phyloP scores from a whole-genome alignment of 1,140 invertebrate genomes.

The Berghia stephanieae region DNA sequence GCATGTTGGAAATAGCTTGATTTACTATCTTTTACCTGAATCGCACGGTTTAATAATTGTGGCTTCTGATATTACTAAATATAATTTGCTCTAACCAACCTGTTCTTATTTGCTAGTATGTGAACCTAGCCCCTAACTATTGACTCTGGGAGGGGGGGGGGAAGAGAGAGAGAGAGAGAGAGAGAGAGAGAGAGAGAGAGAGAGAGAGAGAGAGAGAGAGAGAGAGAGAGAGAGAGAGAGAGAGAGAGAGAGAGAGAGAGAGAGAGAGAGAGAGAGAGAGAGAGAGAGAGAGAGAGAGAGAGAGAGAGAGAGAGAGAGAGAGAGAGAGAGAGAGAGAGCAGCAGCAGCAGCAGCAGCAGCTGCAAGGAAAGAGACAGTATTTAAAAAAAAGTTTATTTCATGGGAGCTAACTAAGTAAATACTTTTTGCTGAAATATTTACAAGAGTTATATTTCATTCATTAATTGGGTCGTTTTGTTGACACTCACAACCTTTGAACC shows the following conservation, averaged over 20 bases:
- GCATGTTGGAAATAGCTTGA: neutral
- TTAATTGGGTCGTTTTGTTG: too few species aligned
- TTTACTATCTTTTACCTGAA: neutral
- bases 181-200: neutral
- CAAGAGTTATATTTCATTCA: too few species aligned
- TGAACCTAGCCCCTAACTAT: neutral
- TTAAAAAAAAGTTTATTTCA: neutral
- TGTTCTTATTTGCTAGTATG: neutral
- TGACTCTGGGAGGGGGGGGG: neutral
- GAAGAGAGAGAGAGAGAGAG: neutral
- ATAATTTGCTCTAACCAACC: neutral
- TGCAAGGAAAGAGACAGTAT: neutral
- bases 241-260: neutral
- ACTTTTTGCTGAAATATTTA: neutral
- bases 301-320: neutral
- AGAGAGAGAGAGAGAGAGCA: neutral
- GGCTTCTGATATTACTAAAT: neutral
- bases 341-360: neutral
- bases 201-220: neutral
- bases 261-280: too few species aligned
- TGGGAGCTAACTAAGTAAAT: neutral
- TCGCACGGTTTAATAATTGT: neutral
- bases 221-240: neutral
- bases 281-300: neutral
- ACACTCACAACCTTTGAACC: too few species aligned